A percentile compares a stretch with the other conserved stretches of the same genome.
Evolutionary conservation across 2,888 invertebrate genomes (phyloP).

Genomic region (Itoplectis maculator): DNA sequence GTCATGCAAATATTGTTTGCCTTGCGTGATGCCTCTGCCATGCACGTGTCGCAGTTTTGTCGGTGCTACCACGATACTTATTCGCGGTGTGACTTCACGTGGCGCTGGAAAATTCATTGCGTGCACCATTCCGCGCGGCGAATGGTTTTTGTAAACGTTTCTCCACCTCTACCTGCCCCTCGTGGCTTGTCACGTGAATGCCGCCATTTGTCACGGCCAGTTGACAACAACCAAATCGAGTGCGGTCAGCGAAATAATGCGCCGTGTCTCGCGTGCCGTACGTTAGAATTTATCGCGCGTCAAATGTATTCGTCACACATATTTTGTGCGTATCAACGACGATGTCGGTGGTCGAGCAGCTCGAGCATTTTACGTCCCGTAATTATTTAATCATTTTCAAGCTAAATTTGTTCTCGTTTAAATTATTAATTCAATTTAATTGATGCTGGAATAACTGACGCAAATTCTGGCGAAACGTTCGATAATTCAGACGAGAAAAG

Average conservation of each 20-base stretch:
- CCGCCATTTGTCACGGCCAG: slow-evolving; percentile 18
- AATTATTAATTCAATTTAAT: no score
- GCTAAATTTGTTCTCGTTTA: no score
- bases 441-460: no score
- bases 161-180: not conserved
- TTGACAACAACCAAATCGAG: not conserved
- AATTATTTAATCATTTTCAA: no score
- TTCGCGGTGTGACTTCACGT: not conserved
- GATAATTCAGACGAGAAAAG: no score
- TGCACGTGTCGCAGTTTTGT: slow-evolving; percentile 41
- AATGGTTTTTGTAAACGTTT: slow-evolving; percentile 45
- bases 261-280: not conserved
- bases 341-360: not conserved
- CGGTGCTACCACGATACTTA: not conserved
- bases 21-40: slow-evolving; percentile 33
- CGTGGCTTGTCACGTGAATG: slow-evolving; percentile 21
- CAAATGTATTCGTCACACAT: not conserved
- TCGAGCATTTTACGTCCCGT: not conserved
- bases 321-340: not conserved
- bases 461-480: no score
- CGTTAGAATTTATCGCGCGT: not conserved
- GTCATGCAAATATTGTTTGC: slow-evolving; percentile 67
- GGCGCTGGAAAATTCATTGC: slow-evolving; percentile 46
- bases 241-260: not conserved
- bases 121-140: slow-evolving; percentile 17